Base-by-base conservation (phyloP, 2,888 invertebrate genomes). In the Sphaeridia pumilis region DNA sequence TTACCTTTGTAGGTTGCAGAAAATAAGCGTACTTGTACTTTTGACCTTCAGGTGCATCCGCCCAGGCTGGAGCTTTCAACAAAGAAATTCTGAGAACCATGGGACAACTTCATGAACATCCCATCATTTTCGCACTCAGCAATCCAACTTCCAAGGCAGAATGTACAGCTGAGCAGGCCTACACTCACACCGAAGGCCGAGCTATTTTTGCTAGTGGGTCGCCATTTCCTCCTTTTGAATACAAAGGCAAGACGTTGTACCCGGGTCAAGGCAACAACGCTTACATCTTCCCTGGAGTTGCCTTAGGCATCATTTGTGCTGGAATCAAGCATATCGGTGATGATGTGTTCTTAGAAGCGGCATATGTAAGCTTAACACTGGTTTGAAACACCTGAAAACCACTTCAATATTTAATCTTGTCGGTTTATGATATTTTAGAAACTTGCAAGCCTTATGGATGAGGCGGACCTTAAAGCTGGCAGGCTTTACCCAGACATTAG, bases 191-290 rank as follows among this genome's bases (percentile, higher is more conserved):
- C 3, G 48, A 55, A 5, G 97, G 94, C 26, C 81, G 85, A 49
- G 87, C 85, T 64, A 80, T 97, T 51, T 98, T 93, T 74, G 86
- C 92, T 1, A 92, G 92, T 24, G 97, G 97, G 7, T 93, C 93
- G 25, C 97, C 97, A 0, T 98, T 97, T 74, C 83, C 84, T 17
- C 82, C 87, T 2, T 89, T 92, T 2, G 75, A 78, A 12, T 76
- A 81, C 66, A 78, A 82, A 49, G 90, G 87, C 21, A 83, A 84
- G 70, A 82, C 81, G 3, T 92, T 76, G 72, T 77, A 81, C 62
- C 88, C 97, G 0, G 97, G 98, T 0, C 98, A 99, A 71, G 97
- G 97, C 55, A 95, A 94, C 73, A 95, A 95, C 72, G 87, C 94
- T 0, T 95, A 95, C 72, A 93, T 95, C 67, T 94, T 92, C 76